A percentile compares a stretch with the other conserved stretches of the same genome.
Evolutionary conservation across 2,888 invertebrate species (phyloP).

Genomic region (Noctua janthina): DNA sequence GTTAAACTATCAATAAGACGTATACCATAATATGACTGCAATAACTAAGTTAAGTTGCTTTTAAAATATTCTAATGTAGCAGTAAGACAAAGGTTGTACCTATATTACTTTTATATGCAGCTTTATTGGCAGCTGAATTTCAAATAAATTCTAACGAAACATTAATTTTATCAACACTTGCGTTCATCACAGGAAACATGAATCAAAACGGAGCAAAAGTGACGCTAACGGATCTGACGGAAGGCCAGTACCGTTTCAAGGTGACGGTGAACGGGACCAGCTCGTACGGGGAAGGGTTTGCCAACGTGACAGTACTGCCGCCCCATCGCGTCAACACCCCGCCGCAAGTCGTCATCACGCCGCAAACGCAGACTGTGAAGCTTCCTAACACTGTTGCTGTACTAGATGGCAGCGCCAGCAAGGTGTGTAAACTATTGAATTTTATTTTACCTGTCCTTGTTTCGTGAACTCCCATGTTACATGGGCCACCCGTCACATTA

Average conservation of each 20-base stretch:
- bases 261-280: constrained; percentile 94
- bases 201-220: constrained; percentile 96
- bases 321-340: constrained; percentile 95
- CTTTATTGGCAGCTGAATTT: background rate
- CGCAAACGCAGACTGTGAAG: constrained; percentile 96
- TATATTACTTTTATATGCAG: background rate
- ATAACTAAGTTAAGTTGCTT: background rate
- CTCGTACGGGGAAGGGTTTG: constrained; percentile 95
- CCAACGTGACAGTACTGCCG: constrained; percentile 97
- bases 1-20: background rate
- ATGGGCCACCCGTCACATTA: background rate
- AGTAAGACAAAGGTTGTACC: too few relatives aligned
- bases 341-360: constrained; percentile 96
- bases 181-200: constrained; percentile 91
- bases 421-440: constrained; percentile 74
- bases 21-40: background rate
- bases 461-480: background rate
- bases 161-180: background rate
- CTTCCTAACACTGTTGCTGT: constrained; percentile 97
- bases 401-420: constrained; percentile 95
- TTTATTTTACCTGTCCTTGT: background rate
- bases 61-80: background rate
- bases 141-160: background rate
- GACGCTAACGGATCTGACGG: constrained; percentile 95
- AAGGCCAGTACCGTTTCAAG: constrained; percentile 97